Percentiles rank a stretch among this genome's conserved stretches.
phyloP scores from a whole-genome alignment of 2,888 invertebrate genomes.

The Diaphora mendica region DNA sequence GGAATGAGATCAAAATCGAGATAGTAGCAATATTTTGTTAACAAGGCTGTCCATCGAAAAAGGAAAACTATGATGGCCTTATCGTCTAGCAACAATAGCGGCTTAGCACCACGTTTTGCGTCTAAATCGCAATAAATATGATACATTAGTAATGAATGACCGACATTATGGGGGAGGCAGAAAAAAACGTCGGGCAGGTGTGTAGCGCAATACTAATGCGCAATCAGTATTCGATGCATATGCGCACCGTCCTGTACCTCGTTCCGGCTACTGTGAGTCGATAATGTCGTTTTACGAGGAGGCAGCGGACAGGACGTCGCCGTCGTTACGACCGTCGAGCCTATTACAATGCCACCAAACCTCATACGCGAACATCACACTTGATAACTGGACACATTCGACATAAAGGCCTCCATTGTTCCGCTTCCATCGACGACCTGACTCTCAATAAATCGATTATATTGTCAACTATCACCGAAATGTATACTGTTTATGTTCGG shows the following conservation, averaged over 20 bases:
- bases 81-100: constrained; percentile 68
- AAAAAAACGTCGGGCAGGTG: constrained; percentile 85
- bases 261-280: constrained; percentile 87
- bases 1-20: constrained; percentile 46
- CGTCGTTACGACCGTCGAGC: constrained; percentile 84
- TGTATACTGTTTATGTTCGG: constrained; percentile 57
- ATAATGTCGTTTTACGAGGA: constrained; percentile 86
- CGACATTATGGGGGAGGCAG: constrained; percentile 84
- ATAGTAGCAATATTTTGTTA: constrained; percentile 30
- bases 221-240: constrained; percentile 84
- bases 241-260: constrained; percentile 84
- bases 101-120: constrained; percentile 72
- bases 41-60: constrained; percentile 51
- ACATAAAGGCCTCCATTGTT: constrained; percentile 66
- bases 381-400: constrained; percentile 62
- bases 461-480: constrained; percentile 64
- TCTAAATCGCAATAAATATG: constrained; percentile 83
- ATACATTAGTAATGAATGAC: constrained; percentile 84
- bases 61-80: constrained; percentile 71
- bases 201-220: constrained; percentile 84
- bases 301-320: constrained; percentile 85
- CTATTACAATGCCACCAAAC: constrained; percentile 84
- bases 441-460: constrained; percentile 58
- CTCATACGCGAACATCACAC: constrained; percentile 74
- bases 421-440: constrained; percentile 72